Evolutionary conservation across 2,888 invertebrate genomes (phyloP).

Genomic region (Gisinianus flammeolus): DNA sequence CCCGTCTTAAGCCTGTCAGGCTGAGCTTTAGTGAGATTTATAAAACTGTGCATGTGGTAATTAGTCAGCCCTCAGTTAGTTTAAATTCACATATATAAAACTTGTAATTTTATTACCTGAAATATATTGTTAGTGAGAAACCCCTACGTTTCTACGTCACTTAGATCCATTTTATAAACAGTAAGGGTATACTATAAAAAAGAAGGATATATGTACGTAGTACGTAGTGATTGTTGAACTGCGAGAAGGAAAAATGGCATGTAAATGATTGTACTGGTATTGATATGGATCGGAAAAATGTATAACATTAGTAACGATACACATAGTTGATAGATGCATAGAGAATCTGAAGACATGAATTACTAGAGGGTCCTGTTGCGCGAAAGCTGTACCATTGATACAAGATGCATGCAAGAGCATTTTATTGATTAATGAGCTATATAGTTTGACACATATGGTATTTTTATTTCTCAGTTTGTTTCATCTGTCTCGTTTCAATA

Average conservation of each 20-base stretch:
- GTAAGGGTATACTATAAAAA: no score
- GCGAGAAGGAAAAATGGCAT: no score
- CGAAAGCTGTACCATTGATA: conserved; percentile 18
- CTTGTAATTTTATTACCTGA: conserved; percentile 4
- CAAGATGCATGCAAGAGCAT: conserved; percentile 8
- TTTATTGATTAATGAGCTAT: conserved; percentile 35
- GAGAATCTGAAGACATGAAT: no score
- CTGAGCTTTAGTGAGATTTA: neutral
- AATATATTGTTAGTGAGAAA: neutral
- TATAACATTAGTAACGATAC: neutral
- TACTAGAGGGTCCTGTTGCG: neutral
- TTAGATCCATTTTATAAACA: no score
- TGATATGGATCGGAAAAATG: neutral
- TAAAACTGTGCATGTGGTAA: conserved; percentile 11
- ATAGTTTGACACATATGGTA: conserved; percentile 30
- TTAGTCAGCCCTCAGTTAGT: conserved; percentile 11
- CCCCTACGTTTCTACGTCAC: neutral
- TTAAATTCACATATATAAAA: neutral
- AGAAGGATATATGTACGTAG: no score
- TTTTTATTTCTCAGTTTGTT: conserved; percentile 32
- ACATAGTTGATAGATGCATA: no score
- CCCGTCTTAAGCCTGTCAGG: neutral
- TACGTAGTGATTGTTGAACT: neutral
- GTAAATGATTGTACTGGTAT: neutral
- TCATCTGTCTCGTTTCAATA: conserved; percentile 11